phyloP scores from a whole-genome alignment of 1,140 invertebrate species.

The Venturia canescens region DNA sequence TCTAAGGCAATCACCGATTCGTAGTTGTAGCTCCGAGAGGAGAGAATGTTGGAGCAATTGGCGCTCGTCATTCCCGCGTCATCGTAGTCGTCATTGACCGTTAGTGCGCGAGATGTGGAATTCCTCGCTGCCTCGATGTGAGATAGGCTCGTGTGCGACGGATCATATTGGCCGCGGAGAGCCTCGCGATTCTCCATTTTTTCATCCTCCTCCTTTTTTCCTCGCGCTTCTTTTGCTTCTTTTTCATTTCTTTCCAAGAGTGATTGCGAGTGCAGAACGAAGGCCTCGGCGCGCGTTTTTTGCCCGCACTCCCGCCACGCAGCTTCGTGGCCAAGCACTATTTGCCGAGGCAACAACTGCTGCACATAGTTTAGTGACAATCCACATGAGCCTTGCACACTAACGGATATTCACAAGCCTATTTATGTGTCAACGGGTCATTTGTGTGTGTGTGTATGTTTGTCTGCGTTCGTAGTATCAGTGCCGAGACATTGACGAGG shows the following conservation, averaged over 20 bases:
- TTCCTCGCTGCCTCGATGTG: neutral
- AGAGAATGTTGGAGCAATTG: slow-evolving; percentile 21
- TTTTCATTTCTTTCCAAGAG: slow-evolving; percentile 31
- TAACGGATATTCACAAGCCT: neutral
- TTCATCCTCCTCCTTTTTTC: neutral
- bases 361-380: neutral
- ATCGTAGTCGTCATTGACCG: slow-evolving; percentile 9
- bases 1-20: slow-evolving; percentile 1
- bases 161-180: neutral
- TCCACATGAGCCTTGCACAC: neutral
- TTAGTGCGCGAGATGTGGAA: slow-evolving; percentile 1
- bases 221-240: slow-evolving; percentile 5
- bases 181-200: neutral
- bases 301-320: neutral
- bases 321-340: slow-evolving; percentile 16
- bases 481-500: slow-evolving; percentile 71
- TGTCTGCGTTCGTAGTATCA: slow-evolving; percentile 55
- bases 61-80: slow-evolving; percentile 7
- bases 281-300: slow-evolving; percentile 8
- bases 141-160: neutral
- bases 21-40: no score
- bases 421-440: neutral
- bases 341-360: slow-evolving; percentile 28
- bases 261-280: neutral
- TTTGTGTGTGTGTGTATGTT: slow-evolving; percentile 20